Base-by-base conservation (phyloP, 2,888 invertebrate genomes). In the Ametastegia equiseti region DNA sequence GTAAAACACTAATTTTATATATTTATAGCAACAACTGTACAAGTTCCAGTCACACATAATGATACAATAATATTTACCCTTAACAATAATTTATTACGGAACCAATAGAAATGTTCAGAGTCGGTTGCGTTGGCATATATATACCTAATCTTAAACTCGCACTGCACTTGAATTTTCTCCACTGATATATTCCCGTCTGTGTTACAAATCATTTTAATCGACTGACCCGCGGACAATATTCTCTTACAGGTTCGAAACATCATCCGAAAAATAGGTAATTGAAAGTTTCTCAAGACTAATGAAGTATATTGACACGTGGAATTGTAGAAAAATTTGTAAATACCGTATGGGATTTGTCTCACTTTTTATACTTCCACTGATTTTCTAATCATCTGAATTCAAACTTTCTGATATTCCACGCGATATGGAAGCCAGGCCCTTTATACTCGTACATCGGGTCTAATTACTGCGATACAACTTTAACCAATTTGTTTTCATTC, bases 21-120 rank as follows among this genome's bases (percentile, higher is more conserved):
- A 91, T 91, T 91, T 90, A 89, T 91, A 91, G 91, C 91, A 91
- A 91, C 91, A 91, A 91, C 90, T 91, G 91, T 91, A 91, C 91
- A 91, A 89, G 88, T 88, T 90, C 86, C 89, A 88, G 87, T 89
- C 90, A 90, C 89, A 89, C 88, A 88, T 88, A 87, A 88, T 88
- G 86, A 89, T 88, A 82, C 84, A 85, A 83, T 85, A 83, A 82
- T 85, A 83, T 83, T 83, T 84, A 83, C 82, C 82, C 84, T 85
- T 84, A 83, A 81, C 78, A 77, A 83, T 85, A 85, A 78, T 78
- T 78, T 42, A 78, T 69, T 67, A 69, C 45, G 69, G 63, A 65
- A 79, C 19, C 54, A 42, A 54, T 67, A 30, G 69, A 57, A 67
- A 42, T 75, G 42, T 73, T 60, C 80, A 73, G 80, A 80, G 45